Evolutionary conservation across 2,797 vertebrate genomes (phyloP).

Genomic region (Phrynocephalus forsythii): DNA sequence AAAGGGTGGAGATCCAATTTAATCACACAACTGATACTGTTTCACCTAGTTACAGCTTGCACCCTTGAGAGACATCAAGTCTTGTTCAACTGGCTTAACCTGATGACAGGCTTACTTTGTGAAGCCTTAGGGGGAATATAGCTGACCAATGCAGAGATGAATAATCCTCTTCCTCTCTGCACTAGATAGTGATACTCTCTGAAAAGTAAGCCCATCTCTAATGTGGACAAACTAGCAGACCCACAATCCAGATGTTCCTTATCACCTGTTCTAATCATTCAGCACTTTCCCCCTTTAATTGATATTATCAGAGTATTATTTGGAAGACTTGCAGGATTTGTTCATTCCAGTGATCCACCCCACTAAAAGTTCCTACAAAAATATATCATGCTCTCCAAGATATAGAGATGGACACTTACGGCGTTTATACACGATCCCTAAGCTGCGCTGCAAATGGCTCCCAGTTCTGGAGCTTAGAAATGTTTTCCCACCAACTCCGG

Average conservation of each 20-base stretch:
- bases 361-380: not conserved
- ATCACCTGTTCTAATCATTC: conserved; percentile 3
- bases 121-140: not conserved
- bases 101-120: not conserved
- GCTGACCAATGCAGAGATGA: too few species aligned
- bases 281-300: conserved; percentile 13
- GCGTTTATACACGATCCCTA: too few species aligned
- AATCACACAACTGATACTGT: not conserved
- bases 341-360: not conserved
- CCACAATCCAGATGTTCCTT: conserved; percentile 21
- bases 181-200: too few species aligned
- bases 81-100: not conserved
- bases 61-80: not conserved
- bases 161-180: too few species aligned
- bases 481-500: too few species aligned
- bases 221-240: not conserved
- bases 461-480: too few species aligned
- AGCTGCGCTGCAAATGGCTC: too few species aligned
- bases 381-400: not conserved
- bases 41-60: not conserved
- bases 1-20: not conserved
- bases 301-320: conserved; percentile 3
- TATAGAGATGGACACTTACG: too few species aligned
- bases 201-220: too few species aligned
- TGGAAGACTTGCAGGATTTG: not conserved